These are phyloP conservation scores for Cephalopterus ornatus DNA, from an alignment of 2,113 vertebrate species.

Conservation along the genomic window DNA sequence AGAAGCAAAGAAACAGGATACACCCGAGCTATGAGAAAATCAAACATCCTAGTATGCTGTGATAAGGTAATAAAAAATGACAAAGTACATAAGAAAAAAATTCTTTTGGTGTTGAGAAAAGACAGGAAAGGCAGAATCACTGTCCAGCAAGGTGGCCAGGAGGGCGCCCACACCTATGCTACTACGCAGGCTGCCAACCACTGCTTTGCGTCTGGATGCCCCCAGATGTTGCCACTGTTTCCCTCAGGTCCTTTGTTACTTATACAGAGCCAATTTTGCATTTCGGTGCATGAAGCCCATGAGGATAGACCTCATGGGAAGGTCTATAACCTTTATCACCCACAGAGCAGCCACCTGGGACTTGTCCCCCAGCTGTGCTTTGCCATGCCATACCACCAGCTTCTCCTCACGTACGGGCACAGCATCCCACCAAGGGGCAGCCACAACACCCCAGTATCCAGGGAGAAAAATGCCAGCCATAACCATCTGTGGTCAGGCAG, in stretches of 20 bases:
- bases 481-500: neutral
- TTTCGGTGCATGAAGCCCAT: neutral
- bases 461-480: neutral
- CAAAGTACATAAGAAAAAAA: neutral
- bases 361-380: rapidly evolving
- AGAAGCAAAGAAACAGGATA: neutral
- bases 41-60: neutral
- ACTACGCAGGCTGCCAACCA: rapidly evolving
- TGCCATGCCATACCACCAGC: neutral
- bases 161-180: neutral
- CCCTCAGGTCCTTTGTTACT: neutral
- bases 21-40: neutral
- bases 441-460: neutral
- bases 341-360: rapidly evolving
- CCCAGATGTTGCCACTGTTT: neutral
- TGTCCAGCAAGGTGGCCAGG: neutral
- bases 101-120: neutral
- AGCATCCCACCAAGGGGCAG: rapidly evolving
- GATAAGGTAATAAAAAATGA: neutral
- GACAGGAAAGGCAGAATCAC: neutral
- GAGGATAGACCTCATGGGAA: rapidly evolving
- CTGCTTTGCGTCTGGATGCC: neutral
- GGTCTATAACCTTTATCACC: neutral
- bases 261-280: rapidly evolving
- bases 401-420: rapidly evolving